These are phyloP conservation scores for Oncopeltus fasciatus DNA, from an alignment of 1,140 invertebrate species.

Conservation along the genomic window DNA sequence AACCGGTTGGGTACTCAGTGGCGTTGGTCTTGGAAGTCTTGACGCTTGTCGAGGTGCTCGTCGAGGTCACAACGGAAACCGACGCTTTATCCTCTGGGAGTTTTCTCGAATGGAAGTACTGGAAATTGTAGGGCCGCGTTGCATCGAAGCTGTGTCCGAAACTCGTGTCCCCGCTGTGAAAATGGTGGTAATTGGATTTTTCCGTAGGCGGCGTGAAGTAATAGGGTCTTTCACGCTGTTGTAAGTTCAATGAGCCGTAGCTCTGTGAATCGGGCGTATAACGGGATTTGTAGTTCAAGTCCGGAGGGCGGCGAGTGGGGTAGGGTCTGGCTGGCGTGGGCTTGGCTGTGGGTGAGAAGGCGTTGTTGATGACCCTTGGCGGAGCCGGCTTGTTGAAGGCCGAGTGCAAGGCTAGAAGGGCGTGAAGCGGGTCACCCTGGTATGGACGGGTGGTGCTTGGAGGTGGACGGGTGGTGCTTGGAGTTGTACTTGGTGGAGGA, in stretches of 20 bases:
- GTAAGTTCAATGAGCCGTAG: not conserved
- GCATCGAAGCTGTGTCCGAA: slow-evolving; percentile 16
- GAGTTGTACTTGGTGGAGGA: slow-evolving; percentile 21
- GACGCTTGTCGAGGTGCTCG: slow-evolving; percentile 21
- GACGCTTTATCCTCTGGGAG: not conserved
- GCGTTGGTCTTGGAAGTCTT: slow-evolving; percentile 2
- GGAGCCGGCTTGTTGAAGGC: slow-evolving; percentile 22
- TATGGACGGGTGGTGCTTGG: slow-evolving; percentile 18
- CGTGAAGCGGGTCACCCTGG: slow-evolving; percentile 23
- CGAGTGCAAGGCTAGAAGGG: slow-evolving; percentile 26
- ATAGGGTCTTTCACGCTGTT: not conserved
- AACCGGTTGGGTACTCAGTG: not conserved
- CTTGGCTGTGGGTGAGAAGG: slow-evolving; percentile 3
- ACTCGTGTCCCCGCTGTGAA: slow-evolving; percentile 7
- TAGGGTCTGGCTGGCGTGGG: not conserved
- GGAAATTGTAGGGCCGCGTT: slow-evolving; percentile 13
- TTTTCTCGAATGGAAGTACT: slow-evolving; percentile 14
- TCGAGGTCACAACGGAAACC: slow-evolving; percentile 21
- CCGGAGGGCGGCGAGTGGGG: not conserved
- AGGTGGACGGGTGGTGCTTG: slow-evolving; percentile 6
- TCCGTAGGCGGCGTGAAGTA: not conserved
- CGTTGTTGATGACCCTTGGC: slow-evolving; percentile 11
- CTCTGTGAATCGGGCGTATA: not conserved
- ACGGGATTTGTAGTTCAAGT: not conserved
- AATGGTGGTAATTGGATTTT: slow-evolving; percentile 16